Conservation (phyloP, 1,140 invertebrate species). For the Aricia agestis region DNA sequence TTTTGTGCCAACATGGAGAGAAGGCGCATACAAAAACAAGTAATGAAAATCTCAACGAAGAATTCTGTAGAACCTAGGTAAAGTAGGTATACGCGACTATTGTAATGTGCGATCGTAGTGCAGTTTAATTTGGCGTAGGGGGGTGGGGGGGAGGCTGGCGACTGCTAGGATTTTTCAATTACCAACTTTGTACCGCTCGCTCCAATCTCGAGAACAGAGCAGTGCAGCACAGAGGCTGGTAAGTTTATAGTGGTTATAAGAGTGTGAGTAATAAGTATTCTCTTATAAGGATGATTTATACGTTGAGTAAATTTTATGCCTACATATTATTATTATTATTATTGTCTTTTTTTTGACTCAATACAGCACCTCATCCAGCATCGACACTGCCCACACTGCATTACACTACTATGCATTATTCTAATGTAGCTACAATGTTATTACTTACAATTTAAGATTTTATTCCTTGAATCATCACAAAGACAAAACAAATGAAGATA, state of each 20-base stretch:
- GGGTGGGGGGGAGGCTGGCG: constrained; percentile 33
- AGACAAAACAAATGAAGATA: too few relatives aligned
- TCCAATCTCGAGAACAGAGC: constrained; percentile 62
- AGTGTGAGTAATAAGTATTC: neutral
- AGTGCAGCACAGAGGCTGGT: constrained; percentile 33
- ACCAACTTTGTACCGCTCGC: constrained; percentile 69
- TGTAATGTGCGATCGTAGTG: constrained; percentile 32
- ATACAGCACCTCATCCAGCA: too few relatives aligned
- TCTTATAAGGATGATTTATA: too few relatives aligned
- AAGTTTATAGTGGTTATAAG: neutral
- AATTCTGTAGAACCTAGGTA: neutral
- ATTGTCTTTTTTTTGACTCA: too few relatives aligned
- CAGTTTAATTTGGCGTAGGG: constrained; percentile 46
- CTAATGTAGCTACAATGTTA: too few relatives aligned
- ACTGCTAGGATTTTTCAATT: constrained; percentile 75
- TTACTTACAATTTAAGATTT: too few relatives aligned
- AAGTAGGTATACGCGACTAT: constrained; percentile 17
- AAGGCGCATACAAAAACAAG: neutral
- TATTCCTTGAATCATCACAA: too few relatives aligned
- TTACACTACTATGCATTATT: too few relatives aligned
- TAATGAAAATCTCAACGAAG: neutral
- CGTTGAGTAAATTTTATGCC: too few relatives aligned
- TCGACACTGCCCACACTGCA: too few relatives aligned
- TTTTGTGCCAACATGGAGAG: too few relatives aligned
- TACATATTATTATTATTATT: too few relatives aligned